Evolutionary conservation across 1,140 invertebrate species (phyloP).

Genomic region (Drosophila miranda): DNA sequence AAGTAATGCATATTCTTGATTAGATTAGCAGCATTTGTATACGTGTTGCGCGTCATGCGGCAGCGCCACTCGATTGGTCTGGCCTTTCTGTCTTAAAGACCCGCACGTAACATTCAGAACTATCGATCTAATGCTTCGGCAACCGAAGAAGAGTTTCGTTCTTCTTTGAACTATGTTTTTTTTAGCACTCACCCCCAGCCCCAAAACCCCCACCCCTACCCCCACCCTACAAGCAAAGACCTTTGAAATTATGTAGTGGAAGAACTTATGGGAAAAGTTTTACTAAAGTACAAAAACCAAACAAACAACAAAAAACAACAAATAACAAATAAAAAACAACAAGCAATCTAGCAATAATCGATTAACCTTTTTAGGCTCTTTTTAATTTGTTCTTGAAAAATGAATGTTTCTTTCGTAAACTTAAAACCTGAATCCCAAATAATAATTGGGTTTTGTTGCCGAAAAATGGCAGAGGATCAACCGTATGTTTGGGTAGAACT

Average conservation of each 20-base stretch:
- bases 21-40: too few species aligned
- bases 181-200: not conserved
- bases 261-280: conserved; percentile 38
- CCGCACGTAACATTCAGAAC: too few species aligned
- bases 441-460: too few species aligned
- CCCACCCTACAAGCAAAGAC: too few species aligned
- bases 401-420: conserved; percentile 2
- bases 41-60: too few species aligned
- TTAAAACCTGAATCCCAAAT: conserved; percentile 32
- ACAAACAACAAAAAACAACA: conserved; percentile 26
- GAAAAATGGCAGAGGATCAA: too few species aligned
- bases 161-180: conserved; percentile 13
- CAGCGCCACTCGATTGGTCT: too few species aligned
- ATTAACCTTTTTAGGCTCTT: conserved; percentile 39
- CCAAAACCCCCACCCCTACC: too few species aligned
- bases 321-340: conserved; percentile 9
- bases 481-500: too few species aligned
- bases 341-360: conserved; percentile 73
- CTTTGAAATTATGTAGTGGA: not conserved
- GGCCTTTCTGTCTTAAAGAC: too few species aligned
- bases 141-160: not conserved
- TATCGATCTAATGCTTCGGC: too few species aligned
- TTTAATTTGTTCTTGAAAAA: conserved; percentile 19
- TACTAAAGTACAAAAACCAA: conserved; percentile 75
- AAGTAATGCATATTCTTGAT: too few species aligned